phyloP scores from a whole-genome alignment of 2,797 vertebrate species.

The Rhinella marina region DNA sequence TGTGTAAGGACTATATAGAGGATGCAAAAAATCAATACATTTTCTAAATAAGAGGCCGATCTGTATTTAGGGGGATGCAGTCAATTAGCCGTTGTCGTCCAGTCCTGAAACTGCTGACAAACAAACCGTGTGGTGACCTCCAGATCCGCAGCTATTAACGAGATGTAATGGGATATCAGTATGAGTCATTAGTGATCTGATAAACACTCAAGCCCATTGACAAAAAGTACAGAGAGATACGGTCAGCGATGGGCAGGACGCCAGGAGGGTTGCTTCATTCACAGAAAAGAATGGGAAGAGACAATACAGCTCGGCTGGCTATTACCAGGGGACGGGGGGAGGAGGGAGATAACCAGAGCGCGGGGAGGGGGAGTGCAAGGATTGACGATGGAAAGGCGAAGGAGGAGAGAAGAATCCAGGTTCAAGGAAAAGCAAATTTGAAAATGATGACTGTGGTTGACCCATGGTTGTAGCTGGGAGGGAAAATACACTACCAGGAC shows the following conservation, averaged over 20 bases:
- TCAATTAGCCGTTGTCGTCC: not conserved
- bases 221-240: conserved; percentile 61
- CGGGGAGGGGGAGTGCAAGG: not conserved
- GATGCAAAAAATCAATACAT: not conserved
- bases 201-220: conserved; percentile 48
- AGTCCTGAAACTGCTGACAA: not conserved
- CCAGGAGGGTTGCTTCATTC: conserved; percentile 60
- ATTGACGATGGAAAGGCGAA: too few species aligned
- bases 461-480: not conserved
- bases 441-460: not conserved
- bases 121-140: conserved; percentile 17
- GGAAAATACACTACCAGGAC: too few species aligned
- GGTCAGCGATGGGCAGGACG: conserved; percentile 60
- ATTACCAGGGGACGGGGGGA: not conserved
- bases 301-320: not conserved
- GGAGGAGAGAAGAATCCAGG: not conserved
- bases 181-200: conserved; percentile 62
- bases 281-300: conserved; percentile 9
- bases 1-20: not conserved
- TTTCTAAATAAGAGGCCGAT: not conserved
- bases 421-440: not conserved
- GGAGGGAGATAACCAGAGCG: not conserved
- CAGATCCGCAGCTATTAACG: conserved; percentile 10
- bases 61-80: conserved; percentile 23
- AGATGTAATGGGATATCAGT: conserved; percentile 53